Evolutionary conservation across 2,888 invertebrate genomes (phyloP), one percentile per base, ranked within the genome.

Genomic region (Agonopterix subpropinquella): DNA sequence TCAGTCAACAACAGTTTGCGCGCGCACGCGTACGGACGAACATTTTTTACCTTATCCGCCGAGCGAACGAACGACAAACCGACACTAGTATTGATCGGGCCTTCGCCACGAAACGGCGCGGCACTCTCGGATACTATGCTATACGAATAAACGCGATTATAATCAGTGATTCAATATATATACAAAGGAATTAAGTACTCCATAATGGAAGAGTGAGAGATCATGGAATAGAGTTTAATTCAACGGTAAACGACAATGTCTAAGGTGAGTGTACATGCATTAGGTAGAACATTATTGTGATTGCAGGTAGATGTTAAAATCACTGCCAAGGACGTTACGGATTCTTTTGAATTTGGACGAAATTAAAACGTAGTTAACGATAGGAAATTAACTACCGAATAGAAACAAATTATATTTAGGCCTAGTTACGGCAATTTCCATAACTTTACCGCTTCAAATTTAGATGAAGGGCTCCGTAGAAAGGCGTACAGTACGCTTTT

Each of bases 1-100:
- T 77, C 78, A 75, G 76, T 84, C 80, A 81, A 78, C 66, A 67
- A 82, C 85, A 81, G 82, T 83, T 83, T 85, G 85, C 84, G 82
- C 70, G 77, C 76, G 72, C 75, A 65, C 64, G 42, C 42, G 42
- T 42, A 11, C n/a, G 8, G 11, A 11, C 42, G 11, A 42, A 13
- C 42, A 69, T 64, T 67, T 67, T 79, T 77, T 77, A 68, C 77
- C 72, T 71, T 76, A 80, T 75, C 72, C 75, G 70, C 76, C 42
- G 42, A 11, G 11, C 11, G 13, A 28, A 28, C 11, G 58, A 61
- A 62, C 61, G 59, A 61, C 60, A 65, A 59, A 41, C 52, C 28
- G 37, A 28, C 49, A n/a, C 60, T 67, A 86, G 86, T 86, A 86
- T 86, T 86, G 86, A 86, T 86, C 86, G 85, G 73, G 79, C 76